These are phyloP conservation scores for Pseudomyrmex dendroicus DNA, from an alignment of 1,140 invertebrate genomes.

Conservation along the genomic window DNA sequence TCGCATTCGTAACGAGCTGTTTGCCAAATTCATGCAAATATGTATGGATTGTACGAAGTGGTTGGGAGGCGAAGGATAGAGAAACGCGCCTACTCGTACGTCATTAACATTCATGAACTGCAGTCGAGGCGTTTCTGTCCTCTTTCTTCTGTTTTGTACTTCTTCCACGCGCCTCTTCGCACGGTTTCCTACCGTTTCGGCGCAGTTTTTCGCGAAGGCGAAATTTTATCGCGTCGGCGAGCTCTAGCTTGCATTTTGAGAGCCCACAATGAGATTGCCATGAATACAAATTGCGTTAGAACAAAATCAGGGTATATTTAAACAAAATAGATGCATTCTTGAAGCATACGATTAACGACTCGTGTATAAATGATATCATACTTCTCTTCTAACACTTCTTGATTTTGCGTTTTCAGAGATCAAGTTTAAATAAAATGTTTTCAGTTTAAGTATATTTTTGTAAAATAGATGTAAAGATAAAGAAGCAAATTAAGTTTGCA, in stretches of 20 bases:
- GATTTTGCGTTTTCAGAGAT: not conserved
- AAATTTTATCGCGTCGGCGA: conserved; percentile 53
- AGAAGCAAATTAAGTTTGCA: no score
- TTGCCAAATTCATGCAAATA: conserved; percentile 84
- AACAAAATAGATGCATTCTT: not conserved
- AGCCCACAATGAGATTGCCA: conserved; percentile 22
- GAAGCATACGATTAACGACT: not conserved
- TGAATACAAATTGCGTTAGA: conserved; percentile 57
- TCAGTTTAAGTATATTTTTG: no score
- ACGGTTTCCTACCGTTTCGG: conserved; percentile 50
- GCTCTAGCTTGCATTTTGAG: conserved; percentile 28
- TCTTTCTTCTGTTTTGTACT: not conserved
- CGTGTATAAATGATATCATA: not conserved
- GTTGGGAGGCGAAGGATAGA: conserved; percentile 9
- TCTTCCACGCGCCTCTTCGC: conserved; percentile 7
- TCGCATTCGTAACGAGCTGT: conserved; percentile 77
- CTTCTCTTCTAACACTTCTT: not conserved
- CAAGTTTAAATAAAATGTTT: not conserved
- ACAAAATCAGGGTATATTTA: conserved; percentile 28
- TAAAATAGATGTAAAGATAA: no score
- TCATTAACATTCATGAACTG: conserved; percentile 82
- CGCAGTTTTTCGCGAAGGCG: conserved; percentile 39
- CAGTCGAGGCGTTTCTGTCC: conserved; percentile 14
- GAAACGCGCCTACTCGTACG: conserved; percentile 64
- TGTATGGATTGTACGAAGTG: conserved; percentile 55